These are phyloP conservation scores for Mesoligia furuncula DNA, from an alignment of 2,888 invertebrate genomes.

Conservation along the genomic window DNA sequence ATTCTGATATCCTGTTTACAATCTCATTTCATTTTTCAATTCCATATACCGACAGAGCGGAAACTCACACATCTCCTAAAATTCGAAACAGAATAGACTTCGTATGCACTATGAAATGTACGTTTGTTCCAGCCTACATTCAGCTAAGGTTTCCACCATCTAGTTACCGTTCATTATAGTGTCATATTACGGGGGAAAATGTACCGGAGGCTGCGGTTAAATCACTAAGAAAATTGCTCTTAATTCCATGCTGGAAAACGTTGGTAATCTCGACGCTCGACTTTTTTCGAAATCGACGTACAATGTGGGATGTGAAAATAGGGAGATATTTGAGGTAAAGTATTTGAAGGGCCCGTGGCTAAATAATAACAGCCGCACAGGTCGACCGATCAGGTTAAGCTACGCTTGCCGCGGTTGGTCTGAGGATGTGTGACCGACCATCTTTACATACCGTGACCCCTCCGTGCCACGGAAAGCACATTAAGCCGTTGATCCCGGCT, in stretches of 20 bases:
- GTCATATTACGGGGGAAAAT: conserved; percentile 53
- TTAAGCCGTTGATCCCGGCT: no score
- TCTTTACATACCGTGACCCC: no score
- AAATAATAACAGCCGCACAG: no score
- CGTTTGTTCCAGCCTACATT: not conserved
- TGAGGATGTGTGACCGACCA: no score
- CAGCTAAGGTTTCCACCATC: conserved; percentile 11
- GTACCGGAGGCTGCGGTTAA: conserved; percentile 53
- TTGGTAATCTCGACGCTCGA: conserved; percentile 37
- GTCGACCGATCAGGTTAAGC: no score
- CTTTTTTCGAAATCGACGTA: conserved; percentile 11
- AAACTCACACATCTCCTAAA: not conserved
- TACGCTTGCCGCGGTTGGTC: no score
- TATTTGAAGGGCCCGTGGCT: not conserved
- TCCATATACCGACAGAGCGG: not conserved
- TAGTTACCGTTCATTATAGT: conserved; percentile 57
- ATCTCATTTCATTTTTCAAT: not conserved
- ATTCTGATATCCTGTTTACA: not conserved
- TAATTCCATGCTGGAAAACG: conserved; percentile 48
- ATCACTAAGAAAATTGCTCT: conserved; percentile 65
- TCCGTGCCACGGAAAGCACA: no score
- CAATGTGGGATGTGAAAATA: not conserved
- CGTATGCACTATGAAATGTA: not conserved
- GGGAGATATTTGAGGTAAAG: not conserved
- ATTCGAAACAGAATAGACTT: not conserved